These are phyloP conservation scores for Drosophila rellima DNA, from an alignment of 2,888 invertebrate species.

Conservation along the genomic window DNA sequence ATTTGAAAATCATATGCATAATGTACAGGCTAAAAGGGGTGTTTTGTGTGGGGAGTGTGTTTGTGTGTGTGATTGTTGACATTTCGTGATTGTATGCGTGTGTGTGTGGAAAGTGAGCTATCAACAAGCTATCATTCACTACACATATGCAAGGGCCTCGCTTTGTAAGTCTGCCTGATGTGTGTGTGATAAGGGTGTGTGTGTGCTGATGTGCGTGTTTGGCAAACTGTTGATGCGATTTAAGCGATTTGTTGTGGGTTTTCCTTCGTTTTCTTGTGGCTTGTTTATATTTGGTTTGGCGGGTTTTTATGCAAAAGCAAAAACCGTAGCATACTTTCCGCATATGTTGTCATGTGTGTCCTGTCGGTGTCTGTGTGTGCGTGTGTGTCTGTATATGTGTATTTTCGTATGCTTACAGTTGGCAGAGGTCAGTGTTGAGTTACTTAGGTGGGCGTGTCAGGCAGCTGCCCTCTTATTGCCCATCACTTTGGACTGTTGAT, in stretches of 20 bases:
- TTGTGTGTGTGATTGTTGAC: slow-evolving; percentile 64
- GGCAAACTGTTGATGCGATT: slow-evolving; percentile 82
- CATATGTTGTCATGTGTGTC: slow-evolving; percentile 40
- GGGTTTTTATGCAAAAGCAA: slow-evolving; percentile 57
- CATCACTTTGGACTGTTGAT: slow-evolving; percentile 47
- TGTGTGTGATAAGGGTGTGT: slow-evolving; percentile 37
- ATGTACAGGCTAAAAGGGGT: slow-evolving; percentile 23
- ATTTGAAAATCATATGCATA: slow-evolving; percentile 75
- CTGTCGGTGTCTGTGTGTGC: slow-evolving; percentile 12
- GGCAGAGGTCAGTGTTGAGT: slow-evolving; percentile 55
- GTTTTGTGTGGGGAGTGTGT: slow-evolving; percentile 5
- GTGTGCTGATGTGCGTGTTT: slow-evolving; percentile 47
- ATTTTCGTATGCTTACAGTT: slow-evolving; percentile 37
- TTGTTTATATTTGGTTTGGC: slow-evolving; percentile 61
- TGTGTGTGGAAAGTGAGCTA: slow-evolving; percentile 70
- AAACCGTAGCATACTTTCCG: slow-evolving; percentile 65
- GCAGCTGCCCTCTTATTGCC: slow-evolving; percentile 15
- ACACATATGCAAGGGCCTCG: slow-evolving; percentile 62
- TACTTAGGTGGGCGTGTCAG: slow-evolving; percentile 30
- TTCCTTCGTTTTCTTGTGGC: slow-evolving; percentile 39
- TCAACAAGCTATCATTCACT: slow-evolving; percentile 81
- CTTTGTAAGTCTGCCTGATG: neutral
- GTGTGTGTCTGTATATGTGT: slow-evolving; percentile 13
- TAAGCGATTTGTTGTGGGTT: slow-evolving; percentile 82
- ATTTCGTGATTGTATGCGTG: slow-evolving; percentile 52